phyloP scores from a whole-genome alignment of 2,888 invertebrate species.

The Cephus rjabovi region DNA sequence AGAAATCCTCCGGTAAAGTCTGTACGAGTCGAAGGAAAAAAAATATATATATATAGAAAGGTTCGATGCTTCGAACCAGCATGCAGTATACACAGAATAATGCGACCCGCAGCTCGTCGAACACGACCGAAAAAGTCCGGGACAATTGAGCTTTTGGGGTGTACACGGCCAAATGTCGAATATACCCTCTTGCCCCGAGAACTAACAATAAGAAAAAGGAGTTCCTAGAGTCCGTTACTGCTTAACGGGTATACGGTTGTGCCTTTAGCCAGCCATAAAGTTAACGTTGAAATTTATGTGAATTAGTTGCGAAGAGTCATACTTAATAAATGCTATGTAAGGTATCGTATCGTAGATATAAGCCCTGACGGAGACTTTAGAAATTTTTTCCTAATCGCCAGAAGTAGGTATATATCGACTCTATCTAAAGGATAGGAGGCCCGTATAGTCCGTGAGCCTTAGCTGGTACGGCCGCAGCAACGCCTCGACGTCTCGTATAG shows the following conservation, averaged over 20 bases:
- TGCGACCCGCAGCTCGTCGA: background rate
- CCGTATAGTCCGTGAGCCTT: background rate
- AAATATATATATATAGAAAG: background rate
- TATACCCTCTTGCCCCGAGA: background rate
- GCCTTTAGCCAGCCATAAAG: background rate
- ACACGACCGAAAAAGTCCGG: background rate
- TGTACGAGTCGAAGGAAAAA: background rate
- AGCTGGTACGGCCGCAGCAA: background rate
- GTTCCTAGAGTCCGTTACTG: background rate
- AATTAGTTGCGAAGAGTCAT: background rate
- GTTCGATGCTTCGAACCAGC: background rate
- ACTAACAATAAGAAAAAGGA: background rate
- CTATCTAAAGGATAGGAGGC: background rate
- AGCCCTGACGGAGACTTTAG: background rate
- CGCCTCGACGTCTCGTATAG: background rate
- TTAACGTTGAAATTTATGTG: background rate
- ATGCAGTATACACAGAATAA: background rate
- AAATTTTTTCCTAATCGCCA: background rate
- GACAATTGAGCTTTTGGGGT: background rate
- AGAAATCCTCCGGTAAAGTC: background rate
- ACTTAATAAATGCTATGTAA: background rate
- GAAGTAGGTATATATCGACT: background rate
- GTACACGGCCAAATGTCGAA: background rate
- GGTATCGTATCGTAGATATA: background rate
- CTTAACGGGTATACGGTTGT: background rate